Base-by-base conservation (phyloP, 2,888 invertebrate genomes). In the Stratiomys singularior region DNA sequence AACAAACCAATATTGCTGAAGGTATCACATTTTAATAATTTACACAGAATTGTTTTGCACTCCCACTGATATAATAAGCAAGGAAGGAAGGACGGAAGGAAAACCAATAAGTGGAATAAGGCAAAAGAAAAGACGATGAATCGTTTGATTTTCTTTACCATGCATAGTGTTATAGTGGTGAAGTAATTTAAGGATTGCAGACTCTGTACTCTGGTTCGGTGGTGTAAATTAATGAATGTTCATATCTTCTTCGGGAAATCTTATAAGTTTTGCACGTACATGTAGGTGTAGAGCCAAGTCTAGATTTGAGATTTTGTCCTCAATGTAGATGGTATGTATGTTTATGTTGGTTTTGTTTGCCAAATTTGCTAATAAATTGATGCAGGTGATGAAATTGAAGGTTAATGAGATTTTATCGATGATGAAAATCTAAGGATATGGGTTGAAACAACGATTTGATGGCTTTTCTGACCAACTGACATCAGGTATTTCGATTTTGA, bases 1-100 rank as follows among this genome's bases (percentile, higher is more conserved):
- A 74, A 74, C 37, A 74, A 74, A 74, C 74, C 74, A 58, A 74
- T 74, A 27, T 58, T 58, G 58, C 60, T 30, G 60, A 60, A 74
- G 74, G 74, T 74, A 74, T 74, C 74, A 74, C 58, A 74, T 74
- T 74, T 76, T 76, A 76, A 76, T 76, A 76, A 76, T 76, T 76
- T 63, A 74, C 21, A 18, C 11, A 58, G 74, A 21, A 58, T 37
- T 74, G 60, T 37, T 74, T 21, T 37, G 56, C 44, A 30, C 30
- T 47, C 15, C 46, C 25, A 46, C 23, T 47, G 21, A 4, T 47
- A 27, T 30, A n/a, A n/a, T n/a, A n/a, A n/a, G n/a, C n/a, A n/a
- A n/a, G n/a, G n/a, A n/a, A n/a, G n/a, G 30, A 11, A 30, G 15
- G 27, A 15, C 9, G 3, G 5, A 37, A 37, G 37, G 52, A 52